Base-by-base conservation (phyloP, 2,888 invertebrate species). In the Chymomyza fuscimana region DNA sequence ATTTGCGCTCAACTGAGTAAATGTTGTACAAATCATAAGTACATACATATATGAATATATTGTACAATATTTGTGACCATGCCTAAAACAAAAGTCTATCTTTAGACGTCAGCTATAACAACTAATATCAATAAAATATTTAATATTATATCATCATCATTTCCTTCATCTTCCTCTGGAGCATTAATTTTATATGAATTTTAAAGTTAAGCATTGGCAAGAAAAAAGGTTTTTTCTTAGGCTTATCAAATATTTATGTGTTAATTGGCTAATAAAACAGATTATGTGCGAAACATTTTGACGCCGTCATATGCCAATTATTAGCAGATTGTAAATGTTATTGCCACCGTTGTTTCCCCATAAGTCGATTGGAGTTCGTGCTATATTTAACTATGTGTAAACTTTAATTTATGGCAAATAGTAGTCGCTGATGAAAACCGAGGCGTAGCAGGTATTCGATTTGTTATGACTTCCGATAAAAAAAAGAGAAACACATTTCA, bases 201-300 rank as follows among this genome's bases (percentile, higher is more conserved):
- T 46, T 12, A 3, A 46, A 46, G 12, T 46, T 32, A 1, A 32
- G 32, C 32, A 32, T 32, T 7, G 32, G 32, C 10, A 5, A 56
- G 12, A 22, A 69, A 60, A 56, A 59, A 71, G 32, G 10, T 58
- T 60, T 59, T 68, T 36, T 64, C 67, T 65, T 70, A 22, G 68
- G 40, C 40, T 12, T 46, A 46, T 12, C 12, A 46, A 46, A 46
- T 32, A 32, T 12, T 46, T 60, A 59, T 73, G 82, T 68, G 82
- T 68, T 82, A 82, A 85, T 81, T 79, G 16, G 15, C 68, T 72
- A 54, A 64, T 63, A 61, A 78, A 79, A 61, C 70, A 68, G 7
- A 46, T 46, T 46, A 46, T 12, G 40, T 4, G 12, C 40, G 40
- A 46, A 12, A 22, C 22, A 1, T 22, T 36, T 51, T 52, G 46